Percentiles rank a stretch among this genome's conserved stretches.
Evolutionary conservation across 2,888 invertebrate species (phyloP).

Genomic region (Drosophila mimica): DNA sequence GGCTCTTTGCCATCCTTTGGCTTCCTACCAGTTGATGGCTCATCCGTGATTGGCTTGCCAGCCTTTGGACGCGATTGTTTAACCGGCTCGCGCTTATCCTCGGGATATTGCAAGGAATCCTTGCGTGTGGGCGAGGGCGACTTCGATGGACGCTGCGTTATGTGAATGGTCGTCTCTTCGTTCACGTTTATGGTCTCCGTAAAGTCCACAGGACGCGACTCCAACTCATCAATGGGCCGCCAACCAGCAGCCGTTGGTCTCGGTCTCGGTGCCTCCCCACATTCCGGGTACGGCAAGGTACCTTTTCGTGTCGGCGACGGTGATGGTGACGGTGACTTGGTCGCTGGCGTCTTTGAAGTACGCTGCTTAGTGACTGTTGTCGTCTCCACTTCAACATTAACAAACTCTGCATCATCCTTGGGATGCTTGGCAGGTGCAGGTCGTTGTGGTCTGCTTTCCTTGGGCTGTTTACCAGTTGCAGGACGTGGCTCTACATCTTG

Average conservation of each 20-base stretch:
- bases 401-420: constrained; percentile 3
- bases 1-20: constrained; percentile 20
- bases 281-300: neutral
- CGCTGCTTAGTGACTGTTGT: constrained; percentile 1
- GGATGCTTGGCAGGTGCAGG: neutral
- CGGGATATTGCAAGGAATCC: constrained; percentile 27
- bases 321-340: constrained; percentile 9
- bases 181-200: constrained; percentile 44
- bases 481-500: neutral
- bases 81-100: constrained; percentile 14
- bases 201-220: constrained; percentile 24
- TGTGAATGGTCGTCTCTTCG: constrained; percentile 62
- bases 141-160: constrained; percentile 43
- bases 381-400: neutral
- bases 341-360: neutral
- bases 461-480: neutral
- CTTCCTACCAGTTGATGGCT: neutral
- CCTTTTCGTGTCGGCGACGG: constrained; percentile 1
- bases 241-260: neutral
- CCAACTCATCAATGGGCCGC: constrained; percentile 6
- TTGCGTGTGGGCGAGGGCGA: constrained; percentile 51
- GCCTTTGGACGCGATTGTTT: constrained; percentile 1
- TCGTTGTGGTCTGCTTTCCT: neutral
- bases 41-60: constrained; percentile 14
- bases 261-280: neutral